Evolutionary conservation across 2,888 invertebrate genomes (phyloP).

Genomic region (Ecliptopera silaceata): DNA sequence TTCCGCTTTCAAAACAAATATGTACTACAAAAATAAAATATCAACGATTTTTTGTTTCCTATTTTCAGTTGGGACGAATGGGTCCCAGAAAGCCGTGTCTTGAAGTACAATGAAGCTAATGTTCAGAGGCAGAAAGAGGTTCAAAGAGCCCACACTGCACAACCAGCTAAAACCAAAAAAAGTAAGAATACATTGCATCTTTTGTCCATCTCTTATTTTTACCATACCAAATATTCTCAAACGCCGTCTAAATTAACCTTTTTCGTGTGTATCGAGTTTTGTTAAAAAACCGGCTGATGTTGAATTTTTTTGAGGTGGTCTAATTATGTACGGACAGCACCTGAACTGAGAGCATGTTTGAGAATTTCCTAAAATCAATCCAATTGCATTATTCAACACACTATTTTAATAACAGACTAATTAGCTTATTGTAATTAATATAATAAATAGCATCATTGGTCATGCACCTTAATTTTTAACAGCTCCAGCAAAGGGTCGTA

Average conservation of each 20-base stretch:
- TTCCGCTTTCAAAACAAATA: not conserved
- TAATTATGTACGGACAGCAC: too few species aligned
- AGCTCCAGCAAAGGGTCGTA: constrained; percentile 77
- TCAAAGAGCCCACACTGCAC: constrained; percentile 89
- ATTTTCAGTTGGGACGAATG: constrained; percentile 92
- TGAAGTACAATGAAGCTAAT: constrained; percentile 95
- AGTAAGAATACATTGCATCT: constrained; percentile 54
- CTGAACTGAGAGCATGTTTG: too few species aligned
- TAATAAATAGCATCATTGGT: too few species aligned
- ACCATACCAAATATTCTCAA: too few species aligned
- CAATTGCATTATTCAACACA: too few species aligned
- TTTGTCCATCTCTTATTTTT: not conserved
- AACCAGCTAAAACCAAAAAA: constrained; percentile 87
- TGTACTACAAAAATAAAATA: not conserved
- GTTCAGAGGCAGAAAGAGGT: constrained; percentile 94
- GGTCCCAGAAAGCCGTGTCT: constrained; percentile 95
- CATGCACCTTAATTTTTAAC: constrained; percentile 25
- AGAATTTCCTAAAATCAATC: too few species aligned
- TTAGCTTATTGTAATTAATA: too few species aligned
- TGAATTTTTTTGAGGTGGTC: too few species aligned
- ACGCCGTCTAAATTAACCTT: too few species aligned
- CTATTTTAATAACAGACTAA: too few species aligned
- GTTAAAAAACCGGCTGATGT: too few species aligned
- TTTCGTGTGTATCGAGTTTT: too few species aligned
- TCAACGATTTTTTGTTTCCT: not conserved